Conservation (phyloP, 2,888 invertebrate species). For the Rhopalosiphum nymphaeae region DNA sequence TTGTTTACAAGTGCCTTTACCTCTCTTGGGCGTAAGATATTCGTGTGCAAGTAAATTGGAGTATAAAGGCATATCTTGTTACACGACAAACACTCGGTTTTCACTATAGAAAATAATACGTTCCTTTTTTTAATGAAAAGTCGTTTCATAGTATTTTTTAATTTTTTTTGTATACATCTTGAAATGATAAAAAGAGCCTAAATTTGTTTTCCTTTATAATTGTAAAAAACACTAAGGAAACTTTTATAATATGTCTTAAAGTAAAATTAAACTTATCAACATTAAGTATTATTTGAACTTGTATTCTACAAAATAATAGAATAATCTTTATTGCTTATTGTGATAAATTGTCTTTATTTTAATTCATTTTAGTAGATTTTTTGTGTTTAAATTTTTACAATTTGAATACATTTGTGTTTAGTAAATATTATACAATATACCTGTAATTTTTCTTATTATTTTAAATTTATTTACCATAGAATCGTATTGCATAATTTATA, state of each 20-base stretch:
- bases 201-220: background rate
- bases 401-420: background rate
- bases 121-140: slow-evolving; percentile 16
- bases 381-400: background rate
- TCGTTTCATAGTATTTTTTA: background rate
- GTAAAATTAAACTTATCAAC: background rate
- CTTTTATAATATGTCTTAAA: background rate
- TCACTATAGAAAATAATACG: background rate
- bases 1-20: background rate
- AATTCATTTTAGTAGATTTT: background rate
- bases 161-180: background rate
- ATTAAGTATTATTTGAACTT: background rate
- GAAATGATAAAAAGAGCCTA: background rate
- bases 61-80: slow-evolving; percentile 41
- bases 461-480: background rate
- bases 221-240: background rate
- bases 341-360: background rate
- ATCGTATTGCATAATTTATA: background rate
- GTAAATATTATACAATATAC: background rate
- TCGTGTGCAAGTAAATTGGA: background rate
- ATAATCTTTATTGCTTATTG: background rate
- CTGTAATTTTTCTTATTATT: background rate
- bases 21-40: background rate
- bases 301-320: background rate
- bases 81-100: background rate